phyloP scores from a whole-genome alignment of 2,797 vertebrate species.

The Rhadinocentrus ornatus region DNA sequence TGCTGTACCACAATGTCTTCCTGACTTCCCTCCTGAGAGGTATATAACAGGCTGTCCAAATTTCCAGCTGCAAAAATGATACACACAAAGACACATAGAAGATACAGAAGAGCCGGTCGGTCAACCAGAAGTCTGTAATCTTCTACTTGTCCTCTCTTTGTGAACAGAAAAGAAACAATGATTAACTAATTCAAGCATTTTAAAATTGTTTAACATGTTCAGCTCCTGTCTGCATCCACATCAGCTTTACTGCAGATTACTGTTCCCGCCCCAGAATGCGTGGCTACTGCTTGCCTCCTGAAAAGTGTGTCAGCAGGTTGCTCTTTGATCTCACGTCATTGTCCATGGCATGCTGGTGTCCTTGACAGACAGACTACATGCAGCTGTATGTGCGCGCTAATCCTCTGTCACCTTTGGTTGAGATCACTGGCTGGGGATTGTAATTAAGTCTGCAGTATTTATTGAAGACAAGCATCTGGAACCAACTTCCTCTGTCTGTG shows the following conservation, averaged over 20 bases:
- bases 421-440: conserved; percentile 17
- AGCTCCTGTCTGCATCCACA: conserved; percentile 39
- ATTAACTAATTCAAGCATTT: conserved; percentile 6
- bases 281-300: conserved; percentile 14
- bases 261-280: conserved; percentile 25
- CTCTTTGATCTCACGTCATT: conserved; percentile 33
- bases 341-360: conserved; percentile 33
- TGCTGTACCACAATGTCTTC: conserved; percentile 30
- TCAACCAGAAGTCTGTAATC: neutral
- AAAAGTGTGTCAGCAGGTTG: conserved; percentile 22
- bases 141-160: neutral
- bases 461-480: conserved; percentile 27
- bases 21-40: conserved; percentile 24
- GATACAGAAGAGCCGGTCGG: conserved; percentile 17
- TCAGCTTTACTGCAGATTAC: conserved; percentile 38
- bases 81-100: conserved; percentile 5
- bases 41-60: conserved; percentile 49
- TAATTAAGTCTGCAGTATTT: conserved; percentile 12
- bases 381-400: conserved; percentile 42
- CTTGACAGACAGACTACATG: conserved; percentile 37
- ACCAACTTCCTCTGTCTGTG: neutral
- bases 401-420: conserved; percentile 45
- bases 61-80: conserved; percentile 8
- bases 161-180: neutral
- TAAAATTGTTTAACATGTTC: conserved; percentile 31